Evolutionary conservation across 2,113 vertebrate species (phyloP).

Genomic region (Equus przewalskii): DNA sequence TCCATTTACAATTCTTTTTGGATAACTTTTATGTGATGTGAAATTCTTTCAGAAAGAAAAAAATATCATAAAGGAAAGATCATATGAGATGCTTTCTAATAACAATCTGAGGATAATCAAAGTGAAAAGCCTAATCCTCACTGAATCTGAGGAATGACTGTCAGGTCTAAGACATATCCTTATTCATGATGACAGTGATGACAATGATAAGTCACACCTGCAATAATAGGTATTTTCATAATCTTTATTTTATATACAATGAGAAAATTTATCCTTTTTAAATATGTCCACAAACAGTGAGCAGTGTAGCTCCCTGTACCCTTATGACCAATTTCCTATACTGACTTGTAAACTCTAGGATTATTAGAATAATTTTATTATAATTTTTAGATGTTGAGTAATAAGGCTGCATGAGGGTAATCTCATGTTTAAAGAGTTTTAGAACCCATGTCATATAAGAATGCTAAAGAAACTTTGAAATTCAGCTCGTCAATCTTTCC

Average conservation of each 20-base stretch:
- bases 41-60: not conserved
- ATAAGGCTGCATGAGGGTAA: not conserved
- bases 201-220: not conserved
- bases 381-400: not conserved
- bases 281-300: not conserved
- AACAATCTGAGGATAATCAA: not conserved
- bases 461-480: slow-evolving; percentile 6
- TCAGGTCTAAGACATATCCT: not conserved
- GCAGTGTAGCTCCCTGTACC: not conserved
- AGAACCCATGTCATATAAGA: not conserved
- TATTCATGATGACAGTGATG: not conserved
- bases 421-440: slow-evolving; percentile 2
- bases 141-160: not conserved
- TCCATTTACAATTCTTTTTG: not conserved
- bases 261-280: not conserved
- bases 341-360: not conserved
- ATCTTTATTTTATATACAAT: not conserved
- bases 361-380: slow-evolving; percentile 19
- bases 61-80: not conserved
- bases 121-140: not conserved
- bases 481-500: not conserved
- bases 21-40: not conserved
- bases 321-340: not conserved
- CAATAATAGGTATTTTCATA: not conserved
- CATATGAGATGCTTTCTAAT: not conserved